Evolutionary conservation across 2,113 vertebrate species (phyloP).

Genomic region (Axis porcinus): DNA sequence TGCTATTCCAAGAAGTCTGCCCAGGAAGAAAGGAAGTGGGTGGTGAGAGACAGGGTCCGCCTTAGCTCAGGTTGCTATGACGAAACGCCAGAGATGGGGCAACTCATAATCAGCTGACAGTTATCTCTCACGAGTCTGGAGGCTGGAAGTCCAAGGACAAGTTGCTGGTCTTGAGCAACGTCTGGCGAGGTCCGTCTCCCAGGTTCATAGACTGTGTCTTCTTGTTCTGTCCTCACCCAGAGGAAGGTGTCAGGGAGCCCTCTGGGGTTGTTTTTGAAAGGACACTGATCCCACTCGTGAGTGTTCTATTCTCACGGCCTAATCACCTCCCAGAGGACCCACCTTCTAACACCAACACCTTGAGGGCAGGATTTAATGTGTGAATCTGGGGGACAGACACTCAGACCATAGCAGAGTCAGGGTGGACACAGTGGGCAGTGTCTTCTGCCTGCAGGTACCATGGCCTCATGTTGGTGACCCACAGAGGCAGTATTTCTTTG

Average conservation of each 20-base stretch:
- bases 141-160: neutral
- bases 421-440: neutral
- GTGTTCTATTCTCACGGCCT: neutral
- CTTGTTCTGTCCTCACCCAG: too few species aligned
- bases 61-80: neutral
- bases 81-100: accelerated
- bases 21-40: accelerated
- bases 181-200: neutral
- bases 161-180: accelerated
- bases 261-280: neutral
- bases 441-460: accelerated
- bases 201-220: neutral
- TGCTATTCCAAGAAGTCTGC: accelerated
- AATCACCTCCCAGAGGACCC: neutral
- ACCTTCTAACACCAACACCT: neutral
- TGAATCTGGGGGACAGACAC: neutral
- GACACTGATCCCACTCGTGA: neutral
- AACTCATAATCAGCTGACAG: accelerated
- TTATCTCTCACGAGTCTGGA: neutral
- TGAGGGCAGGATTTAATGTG: neutral
- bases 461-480: accelerated
- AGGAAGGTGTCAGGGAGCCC: neutral
- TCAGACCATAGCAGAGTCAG: neutral
- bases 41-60: neutral
- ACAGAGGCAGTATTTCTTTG: neutral